phyloP scores from a whole-genome alignment of 2,888 invertebrate species.

The Platycheirus rosarum region DNA sequence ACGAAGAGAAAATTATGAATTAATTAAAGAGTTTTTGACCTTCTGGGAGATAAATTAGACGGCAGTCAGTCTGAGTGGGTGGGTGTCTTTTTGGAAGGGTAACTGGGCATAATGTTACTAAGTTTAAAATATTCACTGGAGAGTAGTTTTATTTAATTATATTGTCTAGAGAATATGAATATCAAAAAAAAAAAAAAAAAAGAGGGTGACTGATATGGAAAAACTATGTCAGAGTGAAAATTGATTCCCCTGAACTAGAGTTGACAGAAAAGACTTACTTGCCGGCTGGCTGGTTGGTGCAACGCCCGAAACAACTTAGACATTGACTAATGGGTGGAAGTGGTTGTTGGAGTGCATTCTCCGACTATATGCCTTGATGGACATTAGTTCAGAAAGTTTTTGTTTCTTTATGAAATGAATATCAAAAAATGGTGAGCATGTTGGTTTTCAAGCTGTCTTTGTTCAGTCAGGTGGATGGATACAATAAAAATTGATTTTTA shows the following conservation, averaged over 20 bases:
- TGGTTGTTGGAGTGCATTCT: slow-evolving; percentile 31
- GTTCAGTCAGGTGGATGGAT: neutral
- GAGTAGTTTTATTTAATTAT: slow-evolving; percentile 32
- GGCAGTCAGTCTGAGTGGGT: slow-evolving; percentile 26
- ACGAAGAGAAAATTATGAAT: slow-evolving; percentile 22
- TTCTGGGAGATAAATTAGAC: slow-evolving; percentile 4
- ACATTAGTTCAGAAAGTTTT: slow-evolving; percentile 2
- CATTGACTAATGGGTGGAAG: slow-evolving; percentile 16
- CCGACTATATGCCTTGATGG: slow-evolving; percentile 4
- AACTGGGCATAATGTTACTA: neutral
- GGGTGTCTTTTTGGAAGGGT: neutral
- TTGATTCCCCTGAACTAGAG: neutral
- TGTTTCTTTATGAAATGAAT: neutral
- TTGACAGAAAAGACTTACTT: neutral
- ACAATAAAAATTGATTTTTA: too few relatives aligned
- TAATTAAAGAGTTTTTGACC: slow-evolving; percentile 28
- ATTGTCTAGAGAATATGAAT: slow-evolving; percentile 17
- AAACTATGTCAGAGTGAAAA: slow-evolving; percentile 37
- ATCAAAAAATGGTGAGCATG: too few relatives aligned
- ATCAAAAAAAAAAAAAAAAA: too few relatives aligned
- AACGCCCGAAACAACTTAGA: slow-evolving; percentile 32
- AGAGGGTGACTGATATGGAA: slow-evolving; percentile 21
- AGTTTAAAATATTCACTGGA: slow-evolving; percentile 32
- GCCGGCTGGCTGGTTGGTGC: slow-evolving; percentile 5
- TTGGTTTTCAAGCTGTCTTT: neutral